phyloP scores from a whole-genome alignment of 2,888 invertebrate species.

The Helobdella robusta region DNA sequence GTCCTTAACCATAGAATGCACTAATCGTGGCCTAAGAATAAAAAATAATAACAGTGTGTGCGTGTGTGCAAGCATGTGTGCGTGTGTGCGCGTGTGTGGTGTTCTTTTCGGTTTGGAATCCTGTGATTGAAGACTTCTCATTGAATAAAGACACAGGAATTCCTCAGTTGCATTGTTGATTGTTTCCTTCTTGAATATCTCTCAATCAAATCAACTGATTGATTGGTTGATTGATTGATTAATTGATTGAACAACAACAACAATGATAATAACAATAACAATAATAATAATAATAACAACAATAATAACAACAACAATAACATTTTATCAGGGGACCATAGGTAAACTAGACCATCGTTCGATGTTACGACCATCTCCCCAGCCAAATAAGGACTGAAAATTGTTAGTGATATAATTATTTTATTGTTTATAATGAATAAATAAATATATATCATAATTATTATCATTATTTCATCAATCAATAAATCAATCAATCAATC shows the following conservation, averaged over 20 bases:
- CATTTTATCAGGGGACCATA: conserved; percentile 3
- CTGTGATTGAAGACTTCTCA: too few species aligned
- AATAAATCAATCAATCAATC: background rate
- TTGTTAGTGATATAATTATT: background rate
- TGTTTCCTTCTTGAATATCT: too few species aligned
- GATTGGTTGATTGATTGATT: too few species aligned
- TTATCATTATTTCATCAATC: background rate
- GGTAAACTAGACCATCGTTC: conserved; percentile 8
- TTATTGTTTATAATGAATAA: background rate
- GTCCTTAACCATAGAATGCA: background rate
- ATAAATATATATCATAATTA: background rate
- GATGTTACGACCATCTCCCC: background rate
- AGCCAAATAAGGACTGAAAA: background rate
- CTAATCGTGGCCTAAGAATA: background rate
- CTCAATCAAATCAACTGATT: too few species aligned
- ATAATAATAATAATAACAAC: background rate
- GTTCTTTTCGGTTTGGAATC: too few species aligned
- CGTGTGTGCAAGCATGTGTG: too few species aligned
- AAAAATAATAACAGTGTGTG: background rate
- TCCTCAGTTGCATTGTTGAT: too few species aligned
- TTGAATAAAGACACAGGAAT: too few species aligned
- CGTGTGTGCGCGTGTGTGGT: too few species aligned
- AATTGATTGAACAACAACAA: too few species aligned
- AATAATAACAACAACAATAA: background rate
- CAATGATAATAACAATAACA: background rate